These are phyloP conservation scores for Cyclophora albipunctata DNA, from an alignment of 2,888 invertebrate genomes.

Conservation along the genomic window DNA sequence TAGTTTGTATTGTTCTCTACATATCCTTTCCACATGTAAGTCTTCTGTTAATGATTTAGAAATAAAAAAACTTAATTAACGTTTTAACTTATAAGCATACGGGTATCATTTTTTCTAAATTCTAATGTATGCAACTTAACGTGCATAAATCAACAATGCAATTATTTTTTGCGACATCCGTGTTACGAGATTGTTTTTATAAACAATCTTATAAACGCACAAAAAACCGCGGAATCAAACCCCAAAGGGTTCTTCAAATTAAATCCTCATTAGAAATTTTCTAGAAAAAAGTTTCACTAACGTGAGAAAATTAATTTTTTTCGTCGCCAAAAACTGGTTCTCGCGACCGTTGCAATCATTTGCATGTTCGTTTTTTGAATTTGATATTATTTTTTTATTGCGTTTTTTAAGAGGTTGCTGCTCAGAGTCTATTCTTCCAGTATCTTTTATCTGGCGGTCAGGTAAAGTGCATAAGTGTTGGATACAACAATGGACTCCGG, in stretches of 20 bases:
- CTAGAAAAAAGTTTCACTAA: slow-evolving; percentile 51
- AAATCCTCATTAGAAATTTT: slow-evolving; percentile 70
- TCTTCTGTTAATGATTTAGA: too few species aligned
- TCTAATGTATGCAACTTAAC: slow-evolving; percentile 40
- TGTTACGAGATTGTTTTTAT: slow-evolving; percentile 70
- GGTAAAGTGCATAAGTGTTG: slow-evolving; percentile 66
- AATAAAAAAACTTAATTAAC: too few species aligned
- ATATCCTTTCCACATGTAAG: too few species aligned
- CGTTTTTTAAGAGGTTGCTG: slow-evolving; percentile 49
- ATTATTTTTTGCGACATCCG: slow-evolving; percentile 72
- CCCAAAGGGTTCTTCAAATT: slow-evolving; percentile 74
- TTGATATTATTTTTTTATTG: slow-evolving; percentile 39
- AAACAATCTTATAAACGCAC: slow-evolving; percentile 48
- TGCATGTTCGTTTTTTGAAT: slow-evolving; percentile 42
- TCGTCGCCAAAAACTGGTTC: slow-evolving; percentile 34
- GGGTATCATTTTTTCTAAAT: not conserved
- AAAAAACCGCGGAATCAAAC: slow-evolving; percentile 64
- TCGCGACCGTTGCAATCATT: slow-evolving; percentile 62
- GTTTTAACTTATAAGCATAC: too few species aligned
- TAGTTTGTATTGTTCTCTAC: too few species aligned
- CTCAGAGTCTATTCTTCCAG: slow-evolving; percentile 40
- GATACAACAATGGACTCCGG: slow-evolving; percentile 67
- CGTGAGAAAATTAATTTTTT: slow-evolving; percentile 74
- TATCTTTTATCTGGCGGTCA: slow-evolving; percentile 63
- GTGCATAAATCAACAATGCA: slow-evolving; percentile 64